phyloP scores from a whole-genome alignment of 2,113 vertebrate genomes.

The Sapayoa aenigma region DNA sequence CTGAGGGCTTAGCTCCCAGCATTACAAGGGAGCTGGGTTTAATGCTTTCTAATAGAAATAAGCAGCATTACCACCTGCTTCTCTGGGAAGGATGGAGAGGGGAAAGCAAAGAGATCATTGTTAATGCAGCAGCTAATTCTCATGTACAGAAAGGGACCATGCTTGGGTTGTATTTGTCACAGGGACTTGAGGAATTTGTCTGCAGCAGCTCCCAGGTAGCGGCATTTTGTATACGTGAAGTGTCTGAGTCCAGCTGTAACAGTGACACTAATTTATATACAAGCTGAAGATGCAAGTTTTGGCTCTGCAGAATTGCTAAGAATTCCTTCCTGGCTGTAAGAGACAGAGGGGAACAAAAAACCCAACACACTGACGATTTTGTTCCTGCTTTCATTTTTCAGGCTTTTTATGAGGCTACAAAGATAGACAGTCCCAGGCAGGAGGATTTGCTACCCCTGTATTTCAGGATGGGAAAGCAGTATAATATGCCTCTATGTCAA shows the following conservation, averaged over 20 bases:
- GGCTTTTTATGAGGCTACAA: constrained; percentile 3
- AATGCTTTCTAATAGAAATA: not conserved
- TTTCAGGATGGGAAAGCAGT: constrained; percentile 18
- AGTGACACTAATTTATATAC: not conserved
- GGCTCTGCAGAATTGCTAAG: not conserved
- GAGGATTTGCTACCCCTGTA: constrained; percentile 20
- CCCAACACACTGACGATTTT: not conserved
- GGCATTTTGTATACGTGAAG: not conserved
- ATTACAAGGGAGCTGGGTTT: not conserved
- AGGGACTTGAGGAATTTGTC: fast-evolving
- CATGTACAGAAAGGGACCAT: fast-evolving
- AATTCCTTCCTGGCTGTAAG: not conserved
- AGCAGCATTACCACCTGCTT: not conserved
- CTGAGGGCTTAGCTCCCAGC: not conserved
- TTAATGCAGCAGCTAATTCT: not conserved
- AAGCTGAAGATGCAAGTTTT: not conserved
- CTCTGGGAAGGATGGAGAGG: not conserved
- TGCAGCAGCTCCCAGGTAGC: not conserved
- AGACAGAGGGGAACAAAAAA: not conserved
- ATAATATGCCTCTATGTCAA: not conserved
- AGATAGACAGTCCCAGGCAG: not conserved
- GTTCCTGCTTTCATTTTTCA: not conserved
- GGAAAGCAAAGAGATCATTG: not conserved
- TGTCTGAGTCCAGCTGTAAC: not conserved
- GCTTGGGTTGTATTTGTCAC: fast-evolving